Conservation (phyloP, 2,797 vertebrate species). For the Sphenopsis melanotis region DNA sequence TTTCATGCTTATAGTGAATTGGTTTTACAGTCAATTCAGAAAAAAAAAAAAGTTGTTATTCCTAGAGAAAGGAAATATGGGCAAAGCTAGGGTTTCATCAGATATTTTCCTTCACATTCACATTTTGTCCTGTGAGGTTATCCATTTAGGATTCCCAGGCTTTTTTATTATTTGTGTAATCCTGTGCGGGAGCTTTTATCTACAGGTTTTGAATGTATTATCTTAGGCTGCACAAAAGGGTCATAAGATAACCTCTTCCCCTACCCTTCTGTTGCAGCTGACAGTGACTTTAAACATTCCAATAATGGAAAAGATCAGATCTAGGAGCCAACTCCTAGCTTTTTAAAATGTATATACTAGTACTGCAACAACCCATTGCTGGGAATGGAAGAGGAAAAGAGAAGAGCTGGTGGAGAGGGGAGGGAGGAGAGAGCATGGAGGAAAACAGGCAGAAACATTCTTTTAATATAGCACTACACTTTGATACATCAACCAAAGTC, state of each 20-base stretch:
- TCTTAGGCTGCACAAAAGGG: slow-evolving; percentile 31
- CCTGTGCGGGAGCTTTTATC: background rate
- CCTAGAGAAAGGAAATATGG: background rate
- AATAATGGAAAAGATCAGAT: slow-evolving; percentile 36
- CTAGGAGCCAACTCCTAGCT: background rate
- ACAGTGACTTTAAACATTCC: slow-evolving; percentile 29
- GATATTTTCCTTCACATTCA: background rate
- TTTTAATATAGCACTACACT: background rate
- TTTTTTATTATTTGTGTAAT: slow-evolving; percentile 43
- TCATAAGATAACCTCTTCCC: slow-evolving; percentile 37
- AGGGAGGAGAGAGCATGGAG: background rate
- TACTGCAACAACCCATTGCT: background rate
- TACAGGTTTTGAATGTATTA: slow-evolving; percentile 47
- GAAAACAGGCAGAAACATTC: background rate
- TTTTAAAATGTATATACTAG: background rate
- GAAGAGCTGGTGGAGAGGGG: background rate
- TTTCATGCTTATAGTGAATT: background rate
- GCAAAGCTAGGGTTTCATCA: background rate
- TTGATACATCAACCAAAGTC: background rate
- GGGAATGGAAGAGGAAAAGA: background rate
- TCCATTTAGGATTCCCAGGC: slow-evolving; percentile 5
- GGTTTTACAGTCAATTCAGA: background rate
- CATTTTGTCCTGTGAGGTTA: background rate
- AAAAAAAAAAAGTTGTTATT: background rate
- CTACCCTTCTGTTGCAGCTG: background rate